These are phyloP conservation scores for Brachionus calyciflorus DNA, from an alignment of 1,140 invertebrate genomes.

Conservation along the genomic window DNA sequence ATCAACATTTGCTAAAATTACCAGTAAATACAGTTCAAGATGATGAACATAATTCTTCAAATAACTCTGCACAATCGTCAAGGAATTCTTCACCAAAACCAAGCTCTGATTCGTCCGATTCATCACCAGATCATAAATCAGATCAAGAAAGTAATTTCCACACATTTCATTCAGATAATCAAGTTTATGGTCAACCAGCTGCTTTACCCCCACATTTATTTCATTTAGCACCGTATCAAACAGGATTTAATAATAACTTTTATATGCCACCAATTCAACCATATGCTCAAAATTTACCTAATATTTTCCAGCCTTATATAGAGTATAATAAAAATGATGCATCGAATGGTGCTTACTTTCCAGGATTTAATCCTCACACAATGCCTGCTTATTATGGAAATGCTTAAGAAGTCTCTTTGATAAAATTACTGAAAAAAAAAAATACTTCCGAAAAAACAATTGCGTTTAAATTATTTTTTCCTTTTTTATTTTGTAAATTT, in stretches of 20 bases:
- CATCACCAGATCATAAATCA: background rate
- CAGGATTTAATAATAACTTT: background rate
- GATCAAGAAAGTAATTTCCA: background rate
- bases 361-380: constrained; percentile 19
- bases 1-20: too few relatives aligned
- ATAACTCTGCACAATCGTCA: background rate
- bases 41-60: background rate
- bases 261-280: constrained; percentile 20
- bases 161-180: background rate
- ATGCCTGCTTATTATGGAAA: constrained; percentile 14
- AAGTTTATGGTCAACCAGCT: background rate
- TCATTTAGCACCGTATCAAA: background rate
- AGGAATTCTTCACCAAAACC: constrained; percentile 17
- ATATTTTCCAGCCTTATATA: constrained; percentile 21
- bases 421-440: background rate
- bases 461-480: constrained; percentile 46
- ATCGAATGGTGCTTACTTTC: background rate
- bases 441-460: background rate
- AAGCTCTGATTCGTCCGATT: background rate
- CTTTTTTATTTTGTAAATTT: constrained; percentile 44
- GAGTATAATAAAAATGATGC: constrained; percentile 17
- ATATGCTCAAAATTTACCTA: constrained; percentile 25
- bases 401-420: background rate
- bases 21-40: background rate
- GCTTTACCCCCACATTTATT: background rate